These are phyloP conservation scores for Centropristis striata DNA, from an alignment of 2,113 vertebrate genomes.

Conservation along the genomic window DNA sequence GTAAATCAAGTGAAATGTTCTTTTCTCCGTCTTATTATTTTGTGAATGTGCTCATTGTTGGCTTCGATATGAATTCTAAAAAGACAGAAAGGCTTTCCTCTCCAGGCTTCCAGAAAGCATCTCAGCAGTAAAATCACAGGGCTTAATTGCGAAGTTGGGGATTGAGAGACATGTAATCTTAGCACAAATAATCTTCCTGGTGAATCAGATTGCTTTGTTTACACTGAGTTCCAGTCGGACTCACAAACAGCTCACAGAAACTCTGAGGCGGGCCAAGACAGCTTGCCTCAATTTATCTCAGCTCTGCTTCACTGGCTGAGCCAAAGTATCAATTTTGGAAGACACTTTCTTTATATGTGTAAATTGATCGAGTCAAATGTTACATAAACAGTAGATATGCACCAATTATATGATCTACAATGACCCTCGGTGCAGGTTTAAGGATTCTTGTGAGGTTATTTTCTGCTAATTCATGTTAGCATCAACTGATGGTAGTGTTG, in stretches of 20 bases:
- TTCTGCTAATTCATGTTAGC: too few relatives aligned
- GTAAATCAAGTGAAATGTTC: background rate
- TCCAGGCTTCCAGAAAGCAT: background rate
- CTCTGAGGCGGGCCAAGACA: constrained; percentile 20
- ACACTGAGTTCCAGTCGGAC: background rate
- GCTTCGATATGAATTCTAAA: background rate
- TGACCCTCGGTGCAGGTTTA: background rate
- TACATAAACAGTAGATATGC: background rate
- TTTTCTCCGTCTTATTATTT: background rate
- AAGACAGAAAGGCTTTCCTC: background rate
- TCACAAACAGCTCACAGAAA: constrained; percentile 31
- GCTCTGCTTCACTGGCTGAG: background rate
- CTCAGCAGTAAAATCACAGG: background rate
- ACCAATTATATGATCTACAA: background rate
- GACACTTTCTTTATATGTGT: background rate
- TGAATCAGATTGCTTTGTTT: constrained; percentile 33
- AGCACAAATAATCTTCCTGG: constrained; percentile 38
- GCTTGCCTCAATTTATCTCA: constrained; percentile 42
- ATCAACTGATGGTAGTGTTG: too few relatives aligned
- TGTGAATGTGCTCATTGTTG: background rate
- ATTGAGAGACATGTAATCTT: constrained; percentile 23
- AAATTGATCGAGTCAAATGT: background rate
- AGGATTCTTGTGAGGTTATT: too few relatives aligned
- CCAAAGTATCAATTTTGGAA: constrained; percentile 8
- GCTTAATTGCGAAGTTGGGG: background rate